Evolutionary conservation across 2,797 vertebrate genomes (phyloP), one percentile per base, ranked within the genome.

Genomic region (Lateolabrax maculatus): DNA sequence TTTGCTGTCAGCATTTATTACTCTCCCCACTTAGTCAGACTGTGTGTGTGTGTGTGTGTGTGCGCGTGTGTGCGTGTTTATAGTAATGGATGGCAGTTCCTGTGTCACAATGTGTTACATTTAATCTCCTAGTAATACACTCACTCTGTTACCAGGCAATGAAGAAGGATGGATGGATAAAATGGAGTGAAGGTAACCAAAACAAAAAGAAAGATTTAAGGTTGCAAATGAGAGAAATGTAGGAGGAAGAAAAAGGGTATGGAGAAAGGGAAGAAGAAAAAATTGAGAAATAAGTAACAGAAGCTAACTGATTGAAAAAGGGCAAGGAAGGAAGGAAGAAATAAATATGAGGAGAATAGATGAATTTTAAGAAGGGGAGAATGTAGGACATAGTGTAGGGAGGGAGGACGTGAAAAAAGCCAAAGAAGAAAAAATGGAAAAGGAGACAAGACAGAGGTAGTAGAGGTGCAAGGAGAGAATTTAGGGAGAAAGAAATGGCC

Each of bases 81-180:
- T 41, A 10, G 65, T 84, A 75, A 70, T 79, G 80, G 41, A 81
- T 71, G 77, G 25, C 63, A 79, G 57, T 21, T 29, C 5, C 31
- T 23, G 52, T 29, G 63, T 80, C 48, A 57, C 69, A 52, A 7
- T 70, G 77, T 62, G 51, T 25, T 41, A 60, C 64, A 71, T 84
- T 79, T 84, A 79, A 85, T 89, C 65, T 84, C 69, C 61, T 23
- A 39, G 46, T 75, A 65, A 82, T 80, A 76, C 80, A 86, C 61
- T 69, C 58, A 61, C 56, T 77, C n/a, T 49, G 18, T 75, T n/a
- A 39, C 27, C 51, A 63, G 62, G 60, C 64, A 60, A 57, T 63
- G 31, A 75, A 51, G 66, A 75, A 61, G 43, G 67, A 84, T 71
- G 31, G 51, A 36, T 44, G 77, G 65, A 52, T 39, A 64, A 56